A percentile compares a stretch with the other conserved stretches of the same genome.
Evolutionary conservation across 2,888 invertebrate genomes (phyloP).

Genomic region (Crossocerus cetratus): DNA sequence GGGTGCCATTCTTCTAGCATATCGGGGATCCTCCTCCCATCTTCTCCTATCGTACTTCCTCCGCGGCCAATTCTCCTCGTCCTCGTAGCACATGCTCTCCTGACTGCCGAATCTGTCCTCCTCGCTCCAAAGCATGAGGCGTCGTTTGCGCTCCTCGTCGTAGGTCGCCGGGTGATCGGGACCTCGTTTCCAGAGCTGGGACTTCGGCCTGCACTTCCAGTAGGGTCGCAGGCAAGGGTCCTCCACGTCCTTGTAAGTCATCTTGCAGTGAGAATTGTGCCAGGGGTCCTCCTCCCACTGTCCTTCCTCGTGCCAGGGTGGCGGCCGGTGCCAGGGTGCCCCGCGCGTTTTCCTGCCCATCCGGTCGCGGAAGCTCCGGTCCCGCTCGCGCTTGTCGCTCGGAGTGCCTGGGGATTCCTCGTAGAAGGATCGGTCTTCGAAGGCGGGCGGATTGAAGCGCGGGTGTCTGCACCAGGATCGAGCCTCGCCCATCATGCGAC

Average conservation of each 20-base stretch:
- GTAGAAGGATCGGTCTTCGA: slow-evolving; percentile 66
- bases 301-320: slow-evolving; percentile 90
- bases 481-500: slow-evolving; percentile 73
- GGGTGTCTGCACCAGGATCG: slow-evolving; percentile 73
- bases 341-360: slow-evolving; percentile 67
- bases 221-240: slow-evolving; percentile 66
- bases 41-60: slow-evolving; percentile 71
- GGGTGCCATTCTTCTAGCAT: slow-evolving; percentile 72
- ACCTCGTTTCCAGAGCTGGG: slow-evolving; percentile 66
- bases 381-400: slow-evolving; percentile 57
- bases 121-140: slow-evolving; percentile 72
- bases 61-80: slow-evolving; percentile 72
- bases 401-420: slow-evolving; percentile 51
- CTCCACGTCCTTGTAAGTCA: slow-evolving; percentile 72
- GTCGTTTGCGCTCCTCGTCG: slow-evolving; percentile 73
- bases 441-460: slow-evolving; percentile 59
- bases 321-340: slow-evolving; percentile 80
- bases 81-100: slow-evolving; percentile 77
- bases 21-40: slow-evolving; percentile 77
- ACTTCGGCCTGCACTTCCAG: slow-evolving; percentile 70
- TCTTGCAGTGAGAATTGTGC: slow-evolving; percentile 64
- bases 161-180: slow-evolving; percentile 65
- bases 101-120: slow-evolving; percentile 75
- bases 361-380: slow-evolving; percentile 68
- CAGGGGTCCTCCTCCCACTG: slow-evolving; percentile 72